A percentile compares a stretch with the other conserved stretches of the same genome.
Conservation (phyloP, 2,113 vertebrate genomes). For the Leucosticte australis region DNA sequence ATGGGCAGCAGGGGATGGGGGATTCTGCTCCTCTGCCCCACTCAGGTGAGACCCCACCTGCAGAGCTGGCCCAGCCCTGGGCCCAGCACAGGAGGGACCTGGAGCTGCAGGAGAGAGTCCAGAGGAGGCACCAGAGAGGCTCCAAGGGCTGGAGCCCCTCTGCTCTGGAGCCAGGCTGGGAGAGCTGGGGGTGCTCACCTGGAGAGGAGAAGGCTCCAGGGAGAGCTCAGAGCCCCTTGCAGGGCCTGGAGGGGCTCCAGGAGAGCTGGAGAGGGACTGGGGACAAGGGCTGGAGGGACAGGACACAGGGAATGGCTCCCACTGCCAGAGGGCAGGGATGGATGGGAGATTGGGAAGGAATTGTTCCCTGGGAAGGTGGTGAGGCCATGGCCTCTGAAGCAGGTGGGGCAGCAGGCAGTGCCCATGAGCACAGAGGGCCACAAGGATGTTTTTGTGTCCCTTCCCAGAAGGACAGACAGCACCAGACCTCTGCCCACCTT, state of each 20-base stretch:
- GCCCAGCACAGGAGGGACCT: neutral
- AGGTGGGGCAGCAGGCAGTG: neutral
- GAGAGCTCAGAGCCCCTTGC: neutral
- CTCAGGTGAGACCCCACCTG: no score
- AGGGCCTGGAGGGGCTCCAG: neutral
- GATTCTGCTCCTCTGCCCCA: neutral
- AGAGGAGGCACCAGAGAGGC: no score
- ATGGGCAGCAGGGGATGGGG: neutral
- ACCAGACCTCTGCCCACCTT: neutral
- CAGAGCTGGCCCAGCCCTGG: neutral
- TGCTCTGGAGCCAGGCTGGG: no score
- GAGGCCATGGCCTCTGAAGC: neutral
- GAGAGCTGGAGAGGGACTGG: neutral
- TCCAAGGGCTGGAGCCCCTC: no score
- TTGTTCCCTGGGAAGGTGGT: rapidly evolving
- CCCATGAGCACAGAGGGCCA: neutral
- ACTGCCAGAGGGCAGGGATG: neutral
- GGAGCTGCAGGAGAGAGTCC: neutral
- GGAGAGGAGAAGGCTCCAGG: neutral
- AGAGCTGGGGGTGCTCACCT: neutral
- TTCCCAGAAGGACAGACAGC: neutral
- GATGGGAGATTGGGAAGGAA: neutral
- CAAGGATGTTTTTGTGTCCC: neutral
- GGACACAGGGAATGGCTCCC: neutral
- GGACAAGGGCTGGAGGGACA: neutral